These are phyloP conservation scores for Chloropsis hardwickii DNA, from an alignment of 2,113 vertebrate genomes.

Conservation along the genomic window DNA sequence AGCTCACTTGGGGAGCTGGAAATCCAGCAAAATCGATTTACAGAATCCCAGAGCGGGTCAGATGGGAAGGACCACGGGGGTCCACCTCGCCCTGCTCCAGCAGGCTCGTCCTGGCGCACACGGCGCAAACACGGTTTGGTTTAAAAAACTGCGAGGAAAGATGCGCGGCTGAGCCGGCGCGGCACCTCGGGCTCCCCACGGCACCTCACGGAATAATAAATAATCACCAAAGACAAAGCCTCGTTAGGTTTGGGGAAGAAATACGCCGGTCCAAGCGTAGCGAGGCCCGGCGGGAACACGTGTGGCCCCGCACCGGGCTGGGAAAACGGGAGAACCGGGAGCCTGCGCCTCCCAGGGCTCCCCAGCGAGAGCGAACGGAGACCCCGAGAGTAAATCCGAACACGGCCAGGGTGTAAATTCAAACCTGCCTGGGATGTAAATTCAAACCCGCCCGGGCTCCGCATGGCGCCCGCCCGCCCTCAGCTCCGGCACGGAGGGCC, in stretches of 20 bases:
- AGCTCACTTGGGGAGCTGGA: no score
- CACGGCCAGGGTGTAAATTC: background rate
- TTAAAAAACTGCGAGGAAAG: background rate
- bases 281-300: background rate
- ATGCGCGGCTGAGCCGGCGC: background rate
- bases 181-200: background rate
- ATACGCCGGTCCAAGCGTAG: no score
- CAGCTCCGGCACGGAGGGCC: background rate
- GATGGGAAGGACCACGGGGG: background rate
- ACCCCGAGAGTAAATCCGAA: background rate
- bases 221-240: background rate
- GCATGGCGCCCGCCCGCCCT: background rate
- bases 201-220: accelerated
- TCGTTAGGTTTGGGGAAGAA: background rate
- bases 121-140: background rate
- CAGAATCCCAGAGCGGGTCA: background rate
- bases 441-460: background rate
- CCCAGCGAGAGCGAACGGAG: no score
- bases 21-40: background rate
- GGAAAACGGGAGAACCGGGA: background rate
- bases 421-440: background rate
- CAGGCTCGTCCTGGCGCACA: background rate
- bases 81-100: background rate
- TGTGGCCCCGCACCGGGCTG: background rate
- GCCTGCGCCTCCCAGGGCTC: background rate